Conservation (phyloP, 2,888 invertebrate genomes). For the Mesochorus sp. region DNA sequence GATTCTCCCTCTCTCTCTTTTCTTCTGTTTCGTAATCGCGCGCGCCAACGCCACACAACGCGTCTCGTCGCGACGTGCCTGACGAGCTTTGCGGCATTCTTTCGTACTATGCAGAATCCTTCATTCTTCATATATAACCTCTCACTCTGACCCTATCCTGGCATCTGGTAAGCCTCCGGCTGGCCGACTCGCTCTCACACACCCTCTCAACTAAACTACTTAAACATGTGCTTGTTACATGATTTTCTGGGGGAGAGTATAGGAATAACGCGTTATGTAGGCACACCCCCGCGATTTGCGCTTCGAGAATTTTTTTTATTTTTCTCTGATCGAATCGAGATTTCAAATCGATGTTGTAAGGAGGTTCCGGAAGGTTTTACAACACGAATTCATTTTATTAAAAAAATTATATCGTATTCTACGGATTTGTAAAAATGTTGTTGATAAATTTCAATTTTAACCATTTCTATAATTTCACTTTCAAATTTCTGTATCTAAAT, state of each 20-base stretch:
- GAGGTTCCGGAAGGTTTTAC: too few species aligned
- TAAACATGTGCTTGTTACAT: conserved; percentile 63
- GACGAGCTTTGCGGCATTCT: conserved; percentile 64
- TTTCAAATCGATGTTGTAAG: too few species aligned
- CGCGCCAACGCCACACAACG: conserved; percentile 53
- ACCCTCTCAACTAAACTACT: conserved; percentile 75
- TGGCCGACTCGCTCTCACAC: conserved; percentile 63
- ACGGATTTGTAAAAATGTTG: too few species aligned
- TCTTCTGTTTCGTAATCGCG: conserved; percentile 49
- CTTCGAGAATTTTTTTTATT: too few species aligned
- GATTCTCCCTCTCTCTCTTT: conserved; percentile 49
- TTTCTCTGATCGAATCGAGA: too few species aligned
- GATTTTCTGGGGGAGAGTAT: too few species aligned
- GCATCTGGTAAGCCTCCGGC: conserved; percentile 65
- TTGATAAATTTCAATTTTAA: too few species aligned
- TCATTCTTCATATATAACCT: neutral
- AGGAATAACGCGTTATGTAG: too few species aligned
- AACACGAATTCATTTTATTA: too few species aligned
- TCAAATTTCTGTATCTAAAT: neutral
- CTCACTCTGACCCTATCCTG: conserved; percentile 42
- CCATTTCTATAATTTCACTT: too few species aligned
- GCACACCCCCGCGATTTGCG: too few species aligned
- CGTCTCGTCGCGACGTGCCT: conserved; percentile 63
- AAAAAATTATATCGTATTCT: too few species aligned
- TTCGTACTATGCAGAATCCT: conserved; percentile 45